Base-by-base conservation (phyloP, 2,113 vertebrate species). In the Maccullochella peelii region DNA sequence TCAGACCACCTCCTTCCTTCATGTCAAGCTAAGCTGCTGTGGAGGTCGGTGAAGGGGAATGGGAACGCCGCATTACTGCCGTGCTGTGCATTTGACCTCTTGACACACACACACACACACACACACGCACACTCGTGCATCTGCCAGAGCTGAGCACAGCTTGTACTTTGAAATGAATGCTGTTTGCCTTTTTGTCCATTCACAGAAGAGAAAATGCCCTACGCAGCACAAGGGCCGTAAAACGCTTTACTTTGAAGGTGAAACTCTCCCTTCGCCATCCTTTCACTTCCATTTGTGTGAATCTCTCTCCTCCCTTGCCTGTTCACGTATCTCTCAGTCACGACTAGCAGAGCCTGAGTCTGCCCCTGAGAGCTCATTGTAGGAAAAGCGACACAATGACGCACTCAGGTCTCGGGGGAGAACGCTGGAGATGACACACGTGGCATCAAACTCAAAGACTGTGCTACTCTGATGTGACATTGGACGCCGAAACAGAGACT, bases 181-280 rank as follows among this genome's bases (percentile, higher is more conserved):
- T 76, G 62, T 38, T 76, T 11, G 16, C 73, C 73, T 73, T 72
- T 44, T 58, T 47, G 47, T 61, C 44, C 74, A 36, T 68, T 84
- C 70, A 62, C 1, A n/a, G 33, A 50, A 57, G 59, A 85, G 75
- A 87, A 78, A 80, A 33, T 18, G 66, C 25, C 54, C 9, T 0
- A 66, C 57, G 6, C 70, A 84, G 83, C 85, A 79, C 49, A 42
- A 59, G 6, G 14, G 20, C 30, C 20, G 27, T 47, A 52, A 82
- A 33, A 76, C 14, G 61, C 72, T 87, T 89, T 73, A 91, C 68
- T 83, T 89, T 77, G 75, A 87, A 77, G 86, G 83, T 71, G 77
- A 84, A 77, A 44, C 79, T 1, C 66, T 50, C 33, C 54, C 49
- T 33, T 66, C 50, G 7, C 57, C 58, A 4, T 40, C 36, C 33